Evolutionary conservation across 2,888 invertebrate genomes (phyloP).

Genomic region (Malachius bipustulatus): DNA sequence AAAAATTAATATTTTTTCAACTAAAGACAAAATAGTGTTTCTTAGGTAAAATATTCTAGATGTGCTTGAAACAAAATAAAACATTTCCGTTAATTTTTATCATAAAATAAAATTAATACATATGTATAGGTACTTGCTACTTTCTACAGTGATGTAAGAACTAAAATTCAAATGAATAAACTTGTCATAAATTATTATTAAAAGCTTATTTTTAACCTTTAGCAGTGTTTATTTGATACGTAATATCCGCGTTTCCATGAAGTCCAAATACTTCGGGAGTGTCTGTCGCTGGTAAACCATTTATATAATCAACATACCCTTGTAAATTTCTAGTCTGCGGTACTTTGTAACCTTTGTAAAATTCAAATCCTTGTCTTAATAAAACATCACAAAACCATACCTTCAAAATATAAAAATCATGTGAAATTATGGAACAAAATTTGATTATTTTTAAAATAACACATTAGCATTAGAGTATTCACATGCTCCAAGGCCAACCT

Average conservation of each 20-base stretch:
- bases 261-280: slow-evolving; percentile 95
- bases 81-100: no score
- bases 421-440: slow-evolving; percentile 4
- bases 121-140: no score
- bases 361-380: slow-evolving; percentile 78
- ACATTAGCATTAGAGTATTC: no score
- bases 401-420: slow-evolving; percentile 21
- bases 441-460: slow-evolving; percentile 3
- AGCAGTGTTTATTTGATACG: slow-evolving; percentile 94
- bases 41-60: no score
- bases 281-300: slow-evolving; percentile 70
- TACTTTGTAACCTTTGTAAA: slow-evolving; percentile 86
- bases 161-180: no score
- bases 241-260: slow-evolving; percentile 92
- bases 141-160: no score
- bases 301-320: slow-evolving; percentile 77
- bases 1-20: slow-evolving; percentile 3
- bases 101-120: no score
- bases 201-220: no score
- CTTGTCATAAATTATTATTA: no score
- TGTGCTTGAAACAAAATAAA: no score
- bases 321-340: slow-evolving; percentile 72
- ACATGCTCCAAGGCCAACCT: no score
- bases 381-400: slow-evolving; percentile 92
- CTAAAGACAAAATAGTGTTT: no score